Percentiles rank a stretch among this genome's conserved stretches.
phyloP scores from a whole-genome alignment of 2,888 invertebrate genomes.

The Ophonus ardosiacus region DNA sequence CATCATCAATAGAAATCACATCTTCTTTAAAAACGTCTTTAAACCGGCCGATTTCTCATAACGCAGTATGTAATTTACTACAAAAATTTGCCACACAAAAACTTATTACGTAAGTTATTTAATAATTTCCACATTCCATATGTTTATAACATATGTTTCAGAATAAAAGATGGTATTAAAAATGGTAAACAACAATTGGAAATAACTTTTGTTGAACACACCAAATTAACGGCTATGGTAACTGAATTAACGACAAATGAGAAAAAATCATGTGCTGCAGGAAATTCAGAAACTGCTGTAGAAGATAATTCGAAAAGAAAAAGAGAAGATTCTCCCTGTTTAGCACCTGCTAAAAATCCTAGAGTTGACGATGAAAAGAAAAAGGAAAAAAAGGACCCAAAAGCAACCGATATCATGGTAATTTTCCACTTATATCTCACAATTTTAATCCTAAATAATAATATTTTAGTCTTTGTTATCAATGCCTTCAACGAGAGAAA shows the following conservation, averaged over 20 bases:
- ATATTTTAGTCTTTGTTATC: slow-evolving; percentile 85
- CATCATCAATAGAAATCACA: slow-evolving; percentile 82
- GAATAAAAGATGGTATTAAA: slow-evolving; percentile 75
- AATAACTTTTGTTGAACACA: slow-evolving; percentile 78
- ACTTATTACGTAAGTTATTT: slow-evolving; percentile 78
- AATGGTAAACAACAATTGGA: slow-evolving; percentile 76
- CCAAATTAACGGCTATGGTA: slow-evolving; percentile 79
- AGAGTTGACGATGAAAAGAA: slow-evolving; percentile 77
- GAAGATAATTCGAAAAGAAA: slow-evolving; percentile 75
- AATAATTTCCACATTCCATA: background rate
- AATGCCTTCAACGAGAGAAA: slow-evolving; percentile 96
- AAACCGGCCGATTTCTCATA: slow-evolving; percentile 78
- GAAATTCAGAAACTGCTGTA: slow-evolving; percentile 69
- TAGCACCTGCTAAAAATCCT: slow-evolving; percentile 76
- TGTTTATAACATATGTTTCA: slow-evolving; percentile 31
- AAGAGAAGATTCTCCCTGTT: slow-evolving; percentile 74
- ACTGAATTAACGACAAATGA: slow-evolving; percentile 72
- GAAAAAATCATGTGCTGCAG: slow-evolving; percentile 65
- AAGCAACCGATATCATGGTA: slow-evolving; percentile 85
- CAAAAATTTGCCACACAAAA: slow-evolving; percentile 89
- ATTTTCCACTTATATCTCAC: slow-evolving; percentile 65
- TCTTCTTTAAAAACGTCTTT: slow-evolving; percentile 78
- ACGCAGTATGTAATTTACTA: slow-evolving; percentile 84
- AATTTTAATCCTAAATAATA: no score
- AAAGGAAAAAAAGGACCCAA: slow-evolving; percentile 77